Evolutionary conservation across 35 echinoderm and acorn worm species (phyloP), one percentile per base, ranked within the genome.

Genomic region (Ophioderma brevispina): DNA sequence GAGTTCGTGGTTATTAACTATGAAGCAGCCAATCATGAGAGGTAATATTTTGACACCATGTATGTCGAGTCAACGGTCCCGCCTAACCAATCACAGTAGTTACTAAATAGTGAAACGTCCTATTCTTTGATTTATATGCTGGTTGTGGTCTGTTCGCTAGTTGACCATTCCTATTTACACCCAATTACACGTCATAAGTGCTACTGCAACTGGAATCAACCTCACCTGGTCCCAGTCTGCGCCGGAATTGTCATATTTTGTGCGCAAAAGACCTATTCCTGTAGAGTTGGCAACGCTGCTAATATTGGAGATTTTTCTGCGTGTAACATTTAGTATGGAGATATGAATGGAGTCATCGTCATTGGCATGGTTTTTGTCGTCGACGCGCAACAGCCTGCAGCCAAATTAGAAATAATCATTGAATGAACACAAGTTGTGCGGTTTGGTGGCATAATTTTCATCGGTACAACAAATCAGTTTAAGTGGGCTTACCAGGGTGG

Each of bases 1-100:
- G 10, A 25, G 2, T 30, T 13, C n/a, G 10, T 70, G 5, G 17
- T 70, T 70, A 25, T 18, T 15, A 70, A 70, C 3, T 25, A 3
- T 70, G n/a, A 30, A 25, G 28, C 59, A 70, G 14, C 83, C 83
- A 85, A 85, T 85, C 83, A 35, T 21, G 55, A 28, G n/a, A 70
- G 50, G 18, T 59, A 11, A 64, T 85, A 32, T 21, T 64, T 32
- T 37, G 52, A 70, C 36, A 40, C 31, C 55, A 31, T 2, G 13
- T 37, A 63, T 37, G 63, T 85, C 31, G 81, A n/a, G 6, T 4
- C 25, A 25, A 13, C 13, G 70, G 83, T 85, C 83, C 83, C 83
- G 83, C 83, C 83, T 85, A 36, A 13, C 83, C 83, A 85, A 85
- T 85, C 83, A 37, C 21, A 59, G 31, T 70, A 30, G 59, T 70